A percentile compares a stretch with the other conserved stretches of the same genome.
phyloP scores from a whole-genome alignment of 2,113 vertebrate genomes.

The Grammomys surdaster region DNA sequence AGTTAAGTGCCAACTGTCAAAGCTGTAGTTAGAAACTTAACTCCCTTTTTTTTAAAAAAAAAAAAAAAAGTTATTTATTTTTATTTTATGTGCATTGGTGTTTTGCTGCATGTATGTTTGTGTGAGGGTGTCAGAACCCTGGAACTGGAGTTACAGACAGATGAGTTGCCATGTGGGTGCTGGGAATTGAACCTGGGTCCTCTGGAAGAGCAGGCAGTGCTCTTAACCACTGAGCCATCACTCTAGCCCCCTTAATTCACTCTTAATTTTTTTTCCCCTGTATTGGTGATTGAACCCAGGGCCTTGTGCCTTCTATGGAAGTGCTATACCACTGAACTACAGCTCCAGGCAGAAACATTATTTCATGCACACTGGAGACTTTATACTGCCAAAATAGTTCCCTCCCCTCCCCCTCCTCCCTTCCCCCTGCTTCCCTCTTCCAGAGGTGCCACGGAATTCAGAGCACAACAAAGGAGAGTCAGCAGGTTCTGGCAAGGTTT shows the following conservation, averaged over 20 bases:
- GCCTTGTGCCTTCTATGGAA: neutral
- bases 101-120: too few relatives aligned
- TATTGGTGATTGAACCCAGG: neutral
- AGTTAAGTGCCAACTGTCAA: neutral
- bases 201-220: too few relatives aligned
- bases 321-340: neutral
- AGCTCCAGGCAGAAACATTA: neutral
- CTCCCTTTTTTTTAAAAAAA: neutral
- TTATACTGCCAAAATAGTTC: neutral
- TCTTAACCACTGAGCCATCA: too few relatives aligned
- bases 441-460: neutral
- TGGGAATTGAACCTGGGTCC: too few relatives aligned
- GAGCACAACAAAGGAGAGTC: neutral
- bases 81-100: too few relatives aligned
- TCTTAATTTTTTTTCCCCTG: neutral
- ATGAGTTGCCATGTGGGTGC: too few relatives aligned
- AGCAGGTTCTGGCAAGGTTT: constrained; percentile 9
- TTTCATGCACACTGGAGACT: neutral
- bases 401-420: neutral
- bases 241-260: too few relatives aligned
- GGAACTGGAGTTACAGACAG: too few relatives aligned
- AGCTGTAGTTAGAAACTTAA: neutral
- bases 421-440: neutral
- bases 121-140: too few relatives aligned
- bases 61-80: too few relatives aligned